Base-by-base conservation (phyloP, 2,888 invertebrate genomes). In the Ecliptopera silaceata region DNA sequence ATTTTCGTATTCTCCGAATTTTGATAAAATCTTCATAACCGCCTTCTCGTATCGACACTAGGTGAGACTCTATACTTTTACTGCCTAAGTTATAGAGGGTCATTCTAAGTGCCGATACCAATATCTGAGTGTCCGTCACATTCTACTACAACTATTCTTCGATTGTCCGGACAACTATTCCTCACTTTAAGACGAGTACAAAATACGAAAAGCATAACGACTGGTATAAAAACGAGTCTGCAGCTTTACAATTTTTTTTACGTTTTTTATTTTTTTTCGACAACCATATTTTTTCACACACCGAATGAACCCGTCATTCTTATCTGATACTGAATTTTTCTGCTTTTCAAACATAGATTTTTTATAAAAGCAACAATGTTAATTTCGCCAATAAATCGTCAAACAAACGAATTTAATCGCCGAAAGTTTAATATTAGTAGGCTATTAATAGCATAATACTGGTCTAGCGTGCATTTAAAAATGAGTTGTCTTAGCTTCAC, bases 1-100 rank as follows among this genome's bases (percentile, higher is more conserved):
- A 77, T 71, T 75, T 71, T 56, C 53, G 41, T 59, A 56, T 52
- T 49, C 46, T 46, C 46, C 41, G 54, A 46, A 56, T 54, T 50
- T 59, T 58, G 47, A 63, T 60, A 65, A 32, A 50, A 38, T 67
- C 58, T 51, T 58, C 59, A 57, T 56, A 54, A 50, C 62, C 55
- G 51, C 54, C 60, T 59, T 65, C 60, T 63, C 57, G 50, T 46
- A 39, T 58, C 46, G 49, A 49, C 50, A 46, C 36, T 36, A n/a
- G n/a, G n/a, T 45, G 31, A n/a, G 26, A 47, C 34, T 29, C 45
- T 50, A n/a, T n/a, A n/a, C n/a, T n/a, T n/a, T n/a, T n/a, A 17
- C 34, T 15, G 15, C 10, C 8, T 8, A 36, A 26, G 12, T 29
- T 34, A 41, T n/a, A 29, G 5, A 44, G 17, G 45, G 26, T 46